Base-by-base conservation (phyloP, 2,113 vertebrate genomes). In the Numenius arquata region DNA sequence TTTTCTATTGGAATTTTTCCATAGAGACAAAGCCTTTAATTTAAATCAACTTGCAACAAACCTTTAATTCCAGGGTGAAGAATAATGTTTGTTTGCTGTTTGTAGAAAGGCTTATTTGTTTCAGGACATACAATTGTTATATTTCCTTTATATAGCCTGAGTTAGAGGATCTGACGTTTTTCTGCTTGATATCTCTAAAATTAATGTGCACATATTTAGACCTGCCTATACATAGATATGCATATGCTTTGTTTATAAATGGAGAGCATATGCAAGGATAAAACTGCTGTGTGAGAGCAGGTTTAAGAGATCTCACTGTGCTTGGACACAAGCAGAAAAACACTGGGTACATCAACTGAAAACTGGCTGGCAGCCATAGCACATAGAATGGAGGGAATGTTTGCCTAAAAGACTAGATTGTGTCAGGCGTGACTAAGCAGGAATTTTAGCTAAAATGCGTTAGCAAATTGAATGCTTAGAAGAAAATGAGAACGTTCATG, bases 391-490 rank as follows among this genome's bases (percentile, higher is more conserved):
- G 91, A 48, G 81, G 68, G 70, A 85, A 92, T 85, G 67, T 89
- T 43, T 63, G 91, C 85, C 86, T 82, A 83, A 90, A 82, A 87
- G 95, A 81, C 70, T 90, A 75, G 94, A 93, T 82, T 81, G 95
- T 96, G 95, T 91, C 87, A 82, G 91, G 95, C 65, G 13, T 96
- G 97, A 96, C 87, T 74, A 81, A 93, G 96, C 93, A 93, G 97
- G 97, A 96, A 93, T 96, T 93, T 92, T 26, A 85, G 95, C 73
- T 34, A 5, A 74, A 95, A 92, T 83, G 68, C 5, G 15, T 76
- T 89, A 81, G 86, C 91, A 91, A 78, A 94, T 76, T 65, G 93
- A 88, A 79, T 94, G 75, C 95, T 90, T 40, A 12, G 63, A 78
- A 88, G 94, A 73, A 90, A 75, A 90, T 16, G 27, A 87, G 86